phyloP scores from a whole-genome alignment of 2,888 invertebrate species.

The Galerucella pusilla region DNA sequence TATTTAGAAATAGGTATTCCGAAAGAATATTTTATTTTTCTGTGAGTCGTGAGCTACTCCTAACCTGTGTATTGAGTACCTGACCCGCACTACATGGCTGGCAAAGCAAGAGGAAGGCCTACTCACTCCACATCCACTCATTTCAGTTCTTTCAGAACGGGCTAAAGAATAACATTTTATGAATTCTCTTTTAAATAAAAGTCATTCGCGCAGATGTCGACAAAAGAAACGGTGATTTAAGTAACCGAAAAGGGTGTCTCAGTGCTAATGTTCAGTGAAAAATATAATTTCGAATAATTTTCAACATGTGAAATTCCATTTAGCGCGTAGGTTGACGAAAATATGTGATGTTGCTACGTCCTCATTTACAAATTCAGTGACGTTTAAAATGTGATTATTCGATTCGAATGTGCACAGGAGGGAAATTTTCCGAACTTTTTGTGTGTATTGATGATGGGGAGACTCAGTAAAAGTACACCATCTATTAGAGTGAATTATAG shows the following conservation, averaged over 20 bases:
- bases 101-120: conserved; percentile 40
- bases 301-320: neutral
- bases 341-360: conserved; percentile 8
- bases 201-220: neutral
- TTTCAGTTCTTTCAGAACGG: conserved; percentile 29
- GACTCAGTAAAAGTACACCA: conserved; percentile 64
- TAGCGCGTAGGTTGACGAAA: neutral
- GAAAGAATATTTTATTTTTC: neutral
- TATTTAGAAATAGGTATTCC: no score
- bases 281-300: neutral
- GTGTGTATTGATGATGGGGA: conserved; percentile 64
- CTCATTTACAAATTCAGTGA: neutral
- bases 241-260: neutral
- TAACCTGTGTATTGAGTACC: conserved; percentile 40
- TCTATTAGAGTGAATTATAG: conserved; percentile 70
- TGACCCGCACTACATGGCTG: conserved; percentile 47
- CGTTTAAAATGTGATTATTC: neutral
- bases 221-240: neutral
- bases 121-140: conserved; percentile 20
- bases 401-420: conserved; percentile 18
- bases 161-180: conserved; percentile 5
- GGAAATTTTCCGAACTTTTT: neutral
- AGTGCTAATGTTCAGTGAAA: neutral
- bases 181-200: neutral
- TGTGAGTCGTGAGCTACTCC: conserved; percentile 28